Evolutionary conservation across 2,888 invertebrate species (phyloP).

Genomic region (Ethmia dodecea): DNA sequence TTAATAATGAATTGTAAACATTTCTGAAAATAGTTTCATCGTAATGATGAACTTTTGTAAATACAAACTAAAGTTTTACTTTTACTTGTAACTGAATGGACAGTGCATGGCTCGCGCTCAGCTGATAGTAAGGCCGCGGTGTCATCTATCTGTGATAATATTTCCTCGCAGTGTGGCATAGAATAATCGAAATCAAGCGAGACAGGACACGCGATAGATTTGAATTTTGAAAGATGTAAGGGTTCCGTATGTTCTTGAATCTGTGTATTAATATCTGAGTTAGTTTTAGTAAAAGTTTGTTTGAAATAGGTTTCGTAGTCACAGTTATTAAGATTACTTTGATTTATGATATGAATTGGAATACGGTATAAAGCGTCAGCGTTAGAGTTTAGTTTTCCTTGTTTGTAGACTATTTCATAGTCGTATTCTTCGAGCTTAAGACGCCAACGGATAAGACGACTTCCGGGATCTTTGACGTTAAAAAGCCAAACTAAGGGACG

Average conservation of each 20-base stretch:
- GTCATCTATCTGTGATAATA: constrained; percentile 5
- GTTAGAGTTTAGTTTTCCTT: not conserved
- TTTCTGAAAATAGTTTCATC: constrained; percentile 10
- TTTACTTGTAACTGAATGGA: constrained; percentile 1
- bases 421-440: constrained; percentile 4
- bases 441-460: not conserved
- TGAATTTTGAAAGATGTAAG: constrained; percentile 8
- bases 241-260: constrained; percentile 9
- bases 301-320: not conserved
- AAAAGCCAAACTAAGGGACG: constrained; percentile 1
- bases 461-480: constrained; percentile 1
- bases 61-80: constrained; percentile 12
- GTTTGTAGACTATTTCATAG: constrained; percentile 1
- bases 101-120: constrained; percentile 5
- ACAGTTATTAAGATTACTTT: not conserved
- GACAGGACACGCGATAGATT: constrained; percentile 7
- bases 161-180: constrained; percentile 11
- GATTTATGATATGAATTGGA: not conserved
- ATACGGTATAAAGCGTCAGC: not conserved
- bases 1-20: constrained; percentile 11
- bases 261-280: constrained; percentile 2
- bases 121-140: constrained; percentile 1
- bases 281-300: not conserved
- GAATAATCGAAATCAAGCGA: constrained; percentile 13
- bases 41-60: constrained; percentile 15